Conservation (phyloP, 2,113 vertebrate genomes). For the Jaculus jaculus region DNA sequence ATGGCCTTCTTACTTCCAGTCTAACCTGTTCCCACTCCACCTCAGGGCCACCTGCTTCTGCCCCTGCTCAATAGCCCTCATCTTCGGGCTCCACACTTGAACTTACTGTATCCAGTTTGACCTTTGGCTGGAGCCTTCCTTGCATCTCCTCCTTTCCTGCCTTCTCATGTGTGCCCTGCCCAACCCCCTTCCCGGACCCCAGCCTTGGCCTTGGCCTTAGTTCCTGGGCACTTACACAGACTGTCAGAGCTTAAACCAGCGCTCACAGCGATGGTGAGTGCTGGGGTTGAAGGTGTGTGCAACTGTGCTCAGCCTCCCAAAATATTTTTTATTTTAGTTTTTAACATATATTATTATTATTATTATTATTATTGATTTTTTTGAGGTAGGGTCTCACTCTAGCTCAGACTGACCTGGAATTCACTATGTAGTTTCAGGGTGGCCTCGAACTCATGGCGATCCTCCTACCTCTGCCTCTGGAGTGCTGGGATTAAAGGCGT, state of each 20-base stretch:
- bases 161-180: too few species aligned
- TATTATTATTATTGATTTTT: too few species aligned
- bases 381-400: too few species aligned
- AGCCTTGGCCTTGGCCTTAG: not conserved
- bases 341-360: not conserved
- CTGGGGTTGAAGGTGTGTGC: too few species aligned
- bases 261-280: not conserved
- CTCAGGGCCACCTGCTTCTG: not conserved
- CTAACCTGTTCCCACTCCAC: not conserved
- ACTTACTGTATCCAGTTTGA: not conserved
- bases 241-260: too few species aligned
- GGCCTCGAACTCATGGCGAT: too few species aligned
- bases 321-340: not conserved
- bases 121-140: not conserved
- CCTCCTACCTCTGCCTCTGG: too few species aligned
- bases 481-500: too few species aligned
- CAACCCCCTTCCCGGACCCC: not conserved
- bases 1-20: not conserved
- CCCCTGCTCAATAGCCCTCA: not conserved
- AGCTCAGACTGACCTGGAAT: too few species aligned
- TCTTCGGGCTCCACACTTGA: constrained; percentile 6
- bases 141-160: not conserved
- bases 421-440: too few species aligned
- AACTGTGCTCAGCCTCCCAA: too few species aligned
- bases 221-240: not conserved